A percentile compares a stretch with the other conserved stretches of the same genome.
phyloP scores from a whole-genome alignment of 2,888 invertebrate genomes.

The Baronia brevicornis region DNA sequence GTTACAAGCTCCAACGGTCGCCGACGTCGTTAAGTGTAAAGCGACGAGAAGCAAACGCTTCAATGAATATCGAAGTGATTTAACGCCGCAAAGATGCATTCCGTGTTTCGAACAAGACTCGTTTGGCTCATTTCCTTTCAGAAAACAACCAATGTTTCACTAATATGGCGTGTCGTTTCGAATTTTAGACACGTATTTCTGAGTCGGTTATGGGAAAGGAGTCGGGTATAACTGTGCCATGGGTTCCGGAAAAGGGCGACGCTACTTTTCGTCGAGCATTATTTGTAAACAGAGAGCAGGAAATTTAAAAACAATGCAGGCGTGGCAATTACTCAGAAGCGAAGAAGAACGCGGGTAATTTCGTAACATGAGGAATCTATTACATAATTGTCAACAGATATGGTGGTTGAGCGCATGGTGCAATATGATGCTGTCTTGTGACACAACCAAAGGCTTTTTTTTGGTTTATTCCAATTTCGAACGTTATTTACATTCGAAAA shows the following conservation, averaged over 20 bases:
- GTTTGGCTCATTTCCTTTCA: slow-evolving; percentile 60
- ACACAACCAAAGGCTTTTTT: too few relatives aligned
- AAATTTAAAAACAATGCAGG: neutral
- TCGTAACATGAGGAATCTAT: slow-evolving; percentile 17
- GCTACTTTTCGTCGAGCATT: slow-evolving; percentile 19
- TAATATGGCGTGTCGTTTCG: slow-evolving; percentile 47
- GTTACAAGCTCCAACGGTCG: slow-evolving; percentile 34
- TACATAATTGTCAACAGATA: slow-evolving; percentile 18
- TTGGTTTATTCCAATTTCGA: too few relatives aligned
- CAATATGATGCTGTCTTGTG: slow-evolving; percentile 15
- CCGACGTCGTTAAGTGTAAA: slow-evolving; percentile 19
- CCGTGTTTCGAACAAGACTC: slow-evolving; percentile 39
- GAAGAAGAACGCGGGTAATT: slow-evolving; percentile 16
- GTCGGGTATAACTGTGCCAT: slow-evolving; percentile 49
- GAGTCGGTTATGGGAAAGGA: slow-evolving; percentile 39
- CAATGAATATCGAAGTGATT: slow-evolving; percentile 24
- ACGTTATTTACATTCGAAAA: too few relatives aligned
- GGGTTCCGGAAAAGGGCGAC: slow-evolving; percentile 25
- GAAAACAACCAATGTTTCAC: slow-evolving; percentile 43
- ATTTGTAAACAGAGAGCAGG: slow-evolving; percentile 50
- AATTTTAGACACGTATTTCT: slow-evolving; percentile 54
- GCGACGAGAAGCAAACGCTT: slow-evolving; percentile 25
- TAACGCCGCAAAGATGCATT: slow-evolving; percentile 24
- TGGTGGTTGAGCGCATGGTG: slow-evolving; percentile 19
- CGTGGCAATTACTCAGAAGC: slow-evolving; percentile 11